Evolutionary conservation across 2,797 vertebrate species (phyloP).

Genomic region (Neoniphon sammara): DNA sequence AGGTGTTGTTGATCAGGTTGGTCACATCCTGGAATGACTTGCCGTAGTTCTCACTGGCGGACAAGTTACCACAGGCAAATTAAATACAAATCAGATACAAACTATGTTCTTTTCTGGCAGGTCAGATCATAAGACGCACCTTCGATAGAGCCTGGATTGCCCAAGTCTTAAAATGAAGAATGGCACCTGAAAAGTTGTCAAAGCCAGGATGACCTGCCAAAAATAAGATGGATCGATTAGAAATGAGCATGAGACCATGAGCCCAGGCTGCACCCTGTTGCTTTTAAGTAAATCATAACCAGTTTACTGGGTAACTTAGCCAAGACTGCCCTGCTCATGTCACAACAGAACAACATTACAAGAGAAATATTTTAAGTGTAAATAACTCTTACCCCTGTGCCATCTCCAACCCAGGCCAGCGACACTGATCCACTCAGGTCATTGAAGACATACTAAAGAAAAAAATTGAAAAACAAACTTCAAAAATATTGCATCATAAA

Average conservation of each 20-base stretch:
- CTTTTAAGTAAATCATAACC: constrained; percentile 3
- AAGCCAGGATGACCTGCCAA: constrained; percentile 89
- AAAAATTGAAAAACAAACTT: not conserved
- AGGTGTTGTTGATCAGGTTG: constrained; percentile 91
- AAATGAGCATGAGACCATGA: constrained; percentile 8
- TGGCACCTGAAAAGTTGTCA: constrained; percentile 93
- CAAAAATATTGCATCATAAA: not conserved
- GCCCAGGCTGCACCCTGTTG: not conserved
- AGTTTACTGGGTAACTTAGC: not conserved
- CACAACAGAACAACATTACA: constrained; percentile 2
- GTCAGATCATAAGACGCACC: constrained; percentile 75
- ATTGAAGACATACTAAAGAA: constrained; percentile 84
- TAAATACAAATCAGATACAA: constrained; percentile 37
- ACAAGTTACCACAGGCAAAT: constrained; percentile 39
- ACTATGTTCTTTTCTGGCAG: not conserved
- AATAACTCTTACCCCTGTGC: constrained; percentile 89
- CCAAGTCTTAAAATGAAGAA: constrained; percentile 88
- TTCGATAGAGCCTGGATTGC: constrained; percentile 94
- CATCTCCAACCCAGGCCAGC: constrained; percentile 94
- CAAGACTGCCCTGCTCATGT: not conserved
- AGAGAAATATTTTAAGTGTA: constrained; percentile 1
- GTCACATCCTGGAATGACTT: constrained; percentile 93
- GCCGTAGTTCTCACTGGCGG: constrained; percentile 90
- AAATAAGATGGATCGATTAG: constrained; percentile 35
- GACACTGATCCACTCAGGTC: constrained; percentile 92